Percentiles rank a stretch among this genome's conserved stretches.
phyloP scores from a whole-genome alignment of 2,888 invertebrate genomes.

The Stratiomys singularior region DNA sequence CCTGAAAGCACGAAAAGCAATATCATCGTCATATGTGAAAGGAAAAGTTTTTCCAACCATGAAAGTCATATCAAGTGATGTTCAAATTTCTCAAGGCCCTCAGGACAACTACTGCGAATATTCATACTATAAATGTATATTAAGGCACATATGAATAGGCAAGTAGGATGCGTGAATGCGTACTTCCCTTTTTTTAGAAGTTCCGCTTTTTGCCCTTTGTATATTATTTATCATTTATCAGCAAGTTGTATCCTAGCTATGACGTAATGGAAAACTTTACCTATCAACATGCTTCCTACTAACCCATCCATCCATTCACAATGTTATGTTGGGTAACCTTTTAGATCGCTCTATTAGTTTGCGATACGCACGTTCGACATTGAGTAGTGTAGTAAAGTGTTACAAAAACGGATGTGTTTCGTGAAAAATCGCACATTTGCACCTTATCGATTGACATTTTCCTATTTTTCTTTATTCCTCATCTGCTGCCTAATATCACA shows the following conservation, averaged over 20 bases:
- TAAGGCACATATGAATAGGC: background rate
- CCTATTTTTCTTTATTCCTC: background rate
- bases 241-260: background rate
- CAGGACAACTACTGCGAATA: slow-evolving; percentile 23
- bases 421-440: slow-evolving; percentile 45
- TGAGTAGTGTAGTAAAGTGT: background rate
- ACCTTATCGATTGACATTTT: slow-evolving; percentile 22
- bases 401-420: slow-evolving; percentile 38
- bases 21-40: background rate
- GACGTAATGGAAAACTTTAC: slow-evolving; percentile 1
- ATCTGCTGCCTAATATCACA: background rate
- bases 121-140: background rate
- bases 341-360: slow-evolving; percentile 11
- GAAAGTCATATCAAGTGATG: slow-evolving; percentile 39
- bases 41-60: slow-evolving; percentile 13
- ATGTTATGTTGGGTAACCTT: background rate
- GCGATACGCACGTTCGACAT: background rate
- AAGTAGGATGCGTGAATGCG: slow-evolving; percentile 45
- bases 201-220: slow-evolving; percentile 12
- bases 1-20: too few relatives aligned
- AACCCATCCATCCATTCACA: background rate
- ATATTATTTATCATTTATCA: slow-evolving; percentile 1
- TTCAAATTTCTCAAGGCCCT: slow-evolving; percentile 15
- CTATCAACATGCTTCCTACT: background rate
- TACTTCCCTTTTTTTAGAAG: slow-evolving; percentile 15